phyloP scores from a whole-genome alignment of 1,140 invertebrate species.

The Drosophila jambulina region DNA sequence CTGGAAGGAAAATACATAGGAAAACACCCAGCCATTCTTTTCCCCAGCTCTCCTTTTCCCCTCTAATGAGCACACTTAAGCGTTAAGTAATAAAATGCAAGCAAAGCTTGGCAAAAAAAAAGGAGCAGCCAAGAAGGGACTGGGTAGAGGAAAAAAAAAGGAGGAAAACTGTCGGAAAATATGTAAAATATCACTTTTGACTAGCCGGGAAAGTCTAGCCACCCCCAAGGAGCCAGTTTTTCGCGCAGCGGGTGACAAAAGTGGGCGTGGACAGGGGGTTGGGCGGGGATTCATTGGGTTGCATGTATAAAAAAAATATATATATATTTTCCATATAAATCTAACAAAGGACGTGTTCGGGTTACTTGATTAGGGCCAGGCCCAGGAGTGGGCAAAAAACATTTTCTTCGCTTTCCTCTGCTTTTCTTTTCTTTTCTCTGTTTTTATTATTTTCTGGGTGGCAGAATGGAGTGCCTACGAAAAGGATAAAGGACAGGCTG shows the following conservation, averaged over 20 bases:
- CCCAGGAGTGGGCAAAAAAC: slow-evolving; percentile 53
- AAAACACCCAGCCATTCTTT: slow-evolving; percentile 18
- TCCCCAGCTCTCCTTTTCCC: not conserved
- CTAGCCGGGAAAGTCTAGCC: slow-evolving; percentile 62
- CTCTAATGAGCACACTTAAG: slow-evolving; percentile 70
- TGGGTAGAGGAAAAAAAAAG: slow-evolving; percentile 15
- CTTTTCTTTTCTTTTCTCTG: not conserved
- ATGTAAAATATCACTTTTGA: slow-evolving; percentile 82
- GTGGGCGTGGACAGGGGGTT: slow-evolving; percentile 5
- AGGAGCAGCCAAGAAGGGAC: slow-evolving; percentile 38
- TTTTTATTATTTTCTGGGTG: slow-evolving; percentile 1
- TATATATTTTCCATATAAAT: slow-evolving; percentile 83
- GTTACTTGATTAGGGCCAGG: slow-evolving; percentile 78
- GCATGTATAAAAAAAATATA: slow-evolving; percentile 80
- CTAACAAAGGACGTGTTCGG: slow-evolving; percentile 82
- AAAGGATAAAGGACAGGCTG: slow-evolving; percentile 44
- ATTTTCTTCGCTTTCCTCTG: slow-evolving; percentile 21
- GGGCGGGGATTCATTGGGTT: slow-evolving; percentile 50
- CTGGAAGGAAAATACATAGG: slow-evolving; percentile 33
- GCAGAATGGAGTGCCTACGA: slow-evolving; percentile 6
- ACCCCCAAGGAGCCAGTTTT: slow-evolving; percentile 60
- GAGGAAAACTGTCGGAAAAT: slow-evolving; percentile 51
- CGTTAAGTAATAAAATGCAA: slow-evolving; percentile 82
- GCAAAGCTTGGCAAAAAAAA: slow-evolving; percentile 70
- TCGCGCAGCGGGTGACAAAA: slow-evolving; percentile 37